Percentiles rank a stretch among this genome's conserved stretches.
These are phyloP conservation scores for Ephydatia muelleri DNA, from an alignment of 37 sponge, comb jelly and placozoan genomes.

Conservation along the genomic window DNA sequence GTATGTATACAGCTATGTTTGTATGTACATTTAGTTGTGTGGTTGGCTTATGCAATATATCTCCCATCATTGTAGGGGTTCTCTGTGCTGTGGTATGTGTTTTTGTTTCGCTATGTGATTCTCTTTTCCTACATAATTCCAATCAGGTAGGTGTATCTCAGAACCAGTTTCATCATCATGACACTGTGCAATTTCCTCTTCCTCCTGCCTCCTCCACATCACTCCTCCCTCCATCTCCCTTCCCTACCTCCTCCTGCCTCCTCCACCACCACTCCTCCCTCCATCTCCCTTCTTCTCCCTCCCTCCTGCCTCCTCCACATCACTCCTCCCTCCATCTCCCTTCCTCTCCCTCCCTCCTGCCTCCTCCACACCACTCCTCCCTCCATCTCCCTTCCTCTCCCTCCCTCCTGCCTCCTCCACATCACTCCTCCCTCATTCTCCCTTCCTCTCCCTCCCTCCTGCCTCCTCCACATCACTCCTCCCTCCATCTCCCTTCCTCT, in stretches of 20 bases:
- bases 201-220: no score
- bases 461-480: not conserved
- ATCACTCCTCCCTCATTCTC: not conserved
- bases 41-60: not conserved
- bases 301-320: not conserved
- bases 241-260: not conserved
- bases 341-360: not conserved
- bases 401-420: not conserved
- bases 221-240: no score
- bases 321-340: no score
- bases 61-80: conserved; percentile 51
- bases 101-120: conserved; percentile 80
- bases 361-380: not conserved
- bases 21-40: conserved; percentile 5
- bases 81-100: conserved; percentile 74
- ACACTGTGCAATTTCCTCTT: not conserved
- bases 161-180: not conserved
- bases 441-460: not conserved
- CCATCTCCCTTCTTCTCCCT: not conserved
- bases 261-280: no score
- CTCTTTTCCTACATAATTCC: conserved; percentile 97
- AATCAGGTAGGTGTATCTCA: conserved; percentile 77
- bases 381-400: no score
- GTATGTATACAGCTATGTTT: not conserved
- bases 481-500: no score